Evolutionary conservation across 2,113 vertebrate species (phyloP), one percentile per base, ranked within the genome.

Genomic region (Channa maculata): DNA sequence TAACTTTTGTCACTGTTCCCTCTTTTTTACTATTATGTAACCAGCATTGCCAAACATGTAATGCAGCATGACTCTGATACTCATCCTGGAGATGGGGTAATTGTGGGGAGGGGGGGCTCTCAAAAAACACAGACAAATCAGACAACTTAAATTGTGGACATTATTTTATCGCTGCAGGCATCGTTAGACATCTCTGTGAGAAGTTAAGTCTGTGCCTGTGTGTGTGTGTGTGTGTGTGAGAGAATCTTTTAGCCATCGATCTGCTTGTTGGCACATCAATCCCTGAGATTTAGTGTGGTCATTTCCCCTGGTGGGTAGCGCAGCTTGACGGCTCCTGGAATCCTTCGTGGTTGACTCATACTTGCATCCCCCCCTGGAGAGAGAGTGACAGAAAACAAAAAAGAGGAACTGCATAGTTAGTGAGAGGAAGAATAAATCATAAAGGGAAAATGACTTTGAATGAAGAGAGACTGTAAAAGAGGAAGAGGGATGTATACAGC

Each of bases 271-370:
- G 41, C 61, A 36, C 60, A 86, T 88, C 44, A 8, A 86, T 88
- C 54, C 37, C 41, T 36, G 62, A 71, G 71, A 89, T 86, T 83
- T 69, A 75, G n/a, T 34, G 10, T 13, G 72, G 80, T 68, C 63
- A 41, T 70, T 83, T 72, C 65, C 74, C 36, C 49, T 6, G 12
- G 49, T 72, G 74, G 80, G 41, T 61, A 82, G 64, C 60, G 9
- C 58, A 36, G 46, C 48, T 60, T 54, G 1, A 13, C 65, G 48
- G 59, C 75, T 89, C 33, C 75, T 73, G 78, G 88, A 83, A 79
- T 86, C 79, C 54, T 75, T 72, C 58, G 37, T 3, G 51, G 80
- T 83, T 84, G 76, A 86, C 58, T 89, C 84, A 85, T 82, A 15
- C 50, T 71, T 50, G 77, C 75, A 72, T 73, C 67, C 65, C 46